These are phyloP conservation scores for Gambusia affinis DNA, from an alignment of 2,113 vertebrate species.

Conservation along the genomic window DNA sequence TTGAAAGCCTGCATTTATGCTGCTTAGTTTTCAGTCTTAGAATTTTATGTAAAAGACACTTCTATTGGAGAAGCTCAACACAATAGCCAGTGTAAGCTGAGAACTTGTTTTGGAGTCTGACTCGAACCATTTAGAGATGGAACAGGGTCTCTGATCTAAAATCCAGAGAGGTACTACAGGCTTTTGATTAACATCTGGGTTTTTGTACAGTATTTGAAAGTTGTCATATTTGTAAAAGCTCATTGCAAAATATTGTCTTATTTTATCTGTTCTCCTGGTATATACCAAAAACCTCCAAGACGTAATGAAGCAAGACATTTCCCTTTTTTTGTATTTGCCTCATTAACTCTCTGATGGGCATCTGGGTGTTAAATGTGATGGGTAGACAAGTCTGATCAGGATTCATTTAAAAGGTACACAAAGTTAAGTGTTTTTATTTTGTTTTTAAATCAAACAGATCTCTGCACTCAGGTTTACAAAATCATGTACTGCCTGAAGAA, in stretches of 20 bases:
- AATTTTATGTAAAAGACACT: slow-evolving; percentile 21
- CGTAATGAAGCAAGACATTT: slow-evolving; percentile 4
- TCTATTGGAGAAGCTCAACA: not conserved
- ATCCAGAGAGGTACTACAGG: no score
- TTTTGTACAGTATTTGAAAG: not conserved
- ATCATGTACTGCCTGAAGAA: not conserved
- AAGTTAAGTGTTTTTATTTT: not conserved
- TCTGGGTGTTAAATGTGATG: not conserved
- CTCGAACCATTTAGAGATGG: slow-evolving; percentile 24
- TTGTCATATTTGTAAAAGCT: not conserved
- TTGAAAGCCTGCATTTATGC: slow-evolving; percentile 10
- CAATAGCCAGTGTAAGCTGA: slow-evolving; percentile 19
- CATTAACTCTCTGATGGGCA: slow-evolving; percentile 13
- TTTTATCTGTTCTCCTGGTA: not conserved
- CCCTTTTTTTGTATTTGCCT: slow-evolving; percentile 12
- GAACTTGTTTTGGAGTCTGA: slow-evolving; percentile 29
- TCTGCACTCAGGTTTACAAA: not conserved
- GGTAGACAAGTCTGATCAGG: slow-evolving; percentile 45
- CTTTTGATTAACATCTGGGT: no score
- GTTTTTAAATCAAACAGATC: not conserved
- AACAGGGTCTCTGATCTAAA: slow-evolving; percentile 27
- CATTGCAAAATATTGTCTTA: slow-evolving; percentile 11
- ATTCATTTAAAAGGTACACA: slow-evolving; percentile 12
- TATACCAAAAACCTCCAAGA: slow-evolving; percentile 5
- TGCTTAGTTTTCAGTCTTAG: slow-evolving; percentile 25